Evolutionary conservation across 2,797 vertebrate genomes (phyloP), one percentile per base, ranked within the genome.

Genomic region (Tapirus indicus): DNA sequence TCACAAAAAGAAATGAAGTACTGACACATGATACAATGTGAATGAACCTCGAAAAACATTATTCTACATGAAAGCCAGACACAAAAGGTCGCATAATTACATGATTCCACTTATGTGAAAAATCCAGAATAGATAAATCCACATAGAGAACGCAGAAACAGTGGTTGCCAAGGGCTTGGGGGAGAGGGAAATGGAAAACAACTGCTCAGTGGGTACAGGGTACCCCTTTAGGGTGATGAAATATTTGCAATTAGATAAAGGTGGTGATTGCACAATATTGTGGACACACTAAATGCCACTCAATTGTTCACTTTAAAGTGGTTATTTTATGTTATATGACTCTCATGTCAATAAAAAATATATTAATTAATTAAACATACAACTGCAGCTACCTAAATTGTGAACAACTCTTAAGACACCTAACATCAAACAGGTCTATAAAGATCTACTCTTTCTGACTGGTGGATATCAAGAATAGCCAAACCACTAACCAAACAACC

Each of bases 401-500:
- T n/a, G 52, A 58, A 47, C 66, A 60, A 4, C 18, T 35, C 68
- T 60, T 21, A 32, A 4, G 0, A 12, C 13, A n/a, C 2, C 41
- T 66, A 10, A n/a, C 35, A 58, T 2, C 20, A 11, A 25, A 14
- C 5, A 54, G 27, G 60, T 18, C 32, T 25, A 2, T 13, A 18
- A 13, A 29, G 6, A 29, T 1, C 38, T 23, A 4, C 32, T 9
- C 35, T 41, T 75, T 83, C 87, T 23, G 38, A 17, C 7, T 12
- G 21, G 38, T 18, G 20, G 2, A 0, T 0, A 20, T 7, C 25
- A 7, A 25, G 29, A 58, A 27, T 0, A 79, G 74, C 13, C 68
- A 60, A 72, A 27, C n/a, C 35, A 11, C 32, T 56, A 68, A 35
- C 17, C 94, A 56, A 49, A 5, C 32, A 8, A 38, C 21, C 23